These are phyloP conservation scores for Chamaea fasciata DNA, from an alignment of 2,113 vertebrate genomes.

Conservation along the genomic window DNA sequence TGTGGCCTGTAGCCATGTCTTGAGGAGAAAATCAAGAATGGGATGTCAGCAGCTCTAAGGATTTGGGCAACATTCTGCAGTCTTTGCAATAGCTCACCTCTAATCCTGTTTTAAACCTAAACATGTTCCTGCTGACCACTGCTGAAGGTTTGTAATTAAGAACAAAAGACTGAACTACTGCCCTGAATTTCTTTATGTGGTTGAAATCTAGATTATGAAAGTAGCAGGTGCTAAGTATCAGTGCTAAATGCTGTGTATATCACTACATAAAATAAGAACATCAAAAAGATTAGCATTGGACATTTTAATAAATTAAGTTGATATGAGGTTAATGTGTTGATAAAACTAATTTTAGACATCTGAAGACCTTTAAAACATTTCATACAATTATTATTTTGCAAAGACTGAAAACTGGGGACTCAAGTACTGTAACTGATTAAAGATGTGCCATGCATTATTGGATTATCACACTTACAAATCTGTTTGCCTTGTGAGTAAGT, in stretches of 20 bases:
- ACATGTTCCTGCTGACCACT: conserved; percentile 79
- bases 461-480: conserved; percentile 77
- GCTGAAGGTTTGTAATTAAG: conserved; percentile 82
- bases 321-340: conserved; percentile 81
- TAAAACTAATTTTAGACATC: conserved; percentile 83
- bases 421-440: conserved; percentile 80
- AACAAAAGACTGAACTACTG: conserved; percentile 80
- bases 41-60: conserved; percentile 74
- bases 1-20: conserved; percentile 82
- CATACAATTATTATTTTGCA: conserved; percentile 81
- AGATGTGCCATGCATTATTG: conserved; percentile 79
- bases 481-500: conserved; percentile 74
- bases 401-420: conserved; percentile 77
- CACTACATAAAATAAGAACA: conserved; percentile 79
- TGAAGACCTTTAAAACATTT: conserved; percentile 82
- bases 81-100: conserved; percentile 82
- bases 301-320: conserved; percentile 84
- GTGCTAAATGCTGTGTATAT: conserved; percentile 85
- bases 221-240: conserved; percentile 85
- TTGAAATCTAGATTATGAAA: conserved; percentile 79
- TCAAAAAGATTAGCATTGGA: conserved; percentile 80
- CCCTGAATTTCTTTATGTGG: conserved; percentile 79
- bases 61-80: conserved; percentile 80
- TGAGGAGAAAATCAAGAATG: conserved; percentile 80
- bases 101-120: conserved; percentile 81